Evolutionary conservation across 1,140 invertebrate species (phyloP).

Genomic region (Drosophila funebris): DNA sequence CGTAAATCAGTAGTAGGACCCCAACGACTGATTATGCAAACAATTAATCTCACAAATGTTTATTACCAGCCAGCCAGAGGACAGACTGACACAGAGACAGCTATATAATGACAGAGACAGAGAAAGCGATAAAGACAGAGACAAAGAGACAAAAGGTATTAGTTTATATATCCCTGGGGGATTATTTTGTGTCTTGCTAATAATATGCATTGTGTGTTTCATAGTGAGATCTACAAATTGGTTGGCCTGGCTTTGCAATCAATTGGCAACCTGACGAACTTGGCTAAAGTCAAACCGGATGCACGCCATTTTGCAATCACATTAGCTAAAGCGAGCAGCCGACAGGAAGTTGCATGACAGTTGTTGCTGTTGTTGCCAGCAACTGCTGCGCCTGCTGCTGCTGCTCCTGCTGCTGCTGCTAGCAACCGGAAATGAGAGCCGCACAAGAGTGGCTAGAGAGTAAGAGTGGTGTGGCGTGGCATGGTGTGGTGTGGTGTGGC

Average conservation of each 20-base stretch:
- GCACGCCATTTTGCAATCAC: slow-evolving; percentile 70
- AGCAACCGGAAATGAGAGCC: slow-evolving; percentile 60
- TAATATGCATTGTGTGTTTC: slow-evolving; percentile 20
- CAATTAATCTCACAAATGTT: slow-evolving; percentile 74
- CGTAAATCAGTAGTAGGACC: slow-evolving; percentile 59
- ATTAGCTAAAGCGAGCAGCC: slow-evolving; percentile 51
- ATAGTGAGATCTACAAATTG: slow-evolving; percentile 53
- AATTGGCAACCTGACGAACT: slow-evolving; percentile 42
- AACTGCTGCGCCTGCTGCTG: too few relatives aligned
- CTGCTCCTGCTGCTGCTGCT: slow-evolving; percentile 12
- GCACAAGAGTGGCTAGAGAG: slow-evolving; percentile 14
- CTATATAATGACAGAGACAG: neutral
- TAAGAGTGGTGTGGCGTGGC: slow-evolving; percentile 13
- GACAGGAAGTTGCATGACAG: slow-evolving; percentile 56
- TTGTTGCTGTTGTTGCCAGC: slow-evolving; percentile 8
- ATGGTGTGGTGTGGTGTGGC: slow-evolving; percentile 5
- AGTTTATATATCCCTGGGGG: slow-evolving; percentile 2
- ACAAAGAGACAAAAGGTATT: slow-evolving; percentile 9
- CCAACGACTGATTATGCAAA: slow-evolving; percentile 64
- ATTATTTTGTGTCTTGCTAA: neutral
- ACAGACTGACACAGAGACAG: neutral
- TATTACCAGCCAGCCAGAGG: slow-evolving; percentile 40
- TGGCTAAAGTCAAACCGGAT: slow-evolving; percentile 49
- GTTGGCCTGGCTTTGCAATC: slow-evolving; percentile 51
- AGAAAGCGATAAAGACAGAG: neutral